A percentile compares a stretch with the other conserved stretches of the same genome.
Conservation (phyloP, 2,797 vertebrate genomes). For the Tadarida brasiliensis region DNA sequence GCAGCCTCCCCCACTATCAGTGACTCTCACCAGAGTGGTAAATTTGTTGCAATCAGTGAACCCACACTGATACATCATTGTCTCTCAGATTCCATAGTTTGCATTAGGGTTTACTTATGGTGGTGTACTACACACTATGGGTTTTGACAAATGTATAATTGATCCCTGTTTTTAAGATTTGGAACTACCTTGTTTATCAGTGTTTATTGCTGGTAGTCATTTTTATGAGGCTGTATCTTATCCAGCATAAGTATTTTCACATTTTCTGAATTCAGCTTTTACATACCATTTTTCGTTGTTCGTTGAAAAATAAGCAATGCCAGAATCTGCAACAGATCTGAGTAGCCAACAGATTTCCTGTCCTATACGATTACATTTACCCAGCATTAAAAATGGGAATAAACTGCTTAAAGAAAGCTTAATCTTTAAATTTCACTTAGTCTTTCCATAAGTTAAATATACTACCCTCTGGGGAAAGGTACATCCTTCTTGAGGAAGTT, state of each 20-base stretch:
- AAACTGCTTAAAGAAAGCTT: constrained; percentile 50
- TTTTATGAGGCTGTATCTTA: constrained; percentile 25
- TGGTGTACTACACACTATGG: not conserved
- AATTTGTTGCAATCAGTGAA: not conserved
- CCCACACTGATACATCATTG: not conserved
- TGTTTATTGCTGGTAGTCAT: constrained; percentile 49
- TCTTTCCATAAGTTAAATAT: constrained; percentile 29
- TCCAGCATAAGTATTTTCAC: constrained; percentile 8
- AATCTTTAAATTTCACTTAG: constrained; percentile 59
- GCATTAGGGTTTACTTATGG: not conserved
- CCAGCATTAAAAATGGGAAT: not conserved
- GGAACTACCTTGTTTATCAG: not conserved
- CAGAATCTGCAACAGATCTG: constrained; percentile 52
- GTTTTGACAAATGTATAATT: constrained; percentile 26
- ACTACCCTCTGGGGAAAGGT: not conserved
- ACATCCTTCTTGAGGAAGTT: constrained; percentile 6
- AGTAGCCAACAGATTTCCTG: constrained; percentile 56
- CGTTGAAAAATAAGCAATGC: constrained; percentile 32
- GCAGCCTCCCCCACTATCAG: not conserved
- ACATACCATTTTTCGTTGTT: constrained; percentile 1
- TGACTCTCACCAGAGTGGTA: not conserved
- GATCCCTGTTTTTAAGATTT: constrained; percentile 39
- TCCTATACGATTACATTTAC: constrained; percentile 1
- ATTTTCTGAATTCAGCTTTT: constrained; percentile 62
- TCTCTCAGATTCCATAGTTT: not conserved